These are phyloP conservation scores for Sciurus vulgaris DNA, from an alignment of 2,797 vertebrate genomes.

Conservation along the genomic window DNA sequence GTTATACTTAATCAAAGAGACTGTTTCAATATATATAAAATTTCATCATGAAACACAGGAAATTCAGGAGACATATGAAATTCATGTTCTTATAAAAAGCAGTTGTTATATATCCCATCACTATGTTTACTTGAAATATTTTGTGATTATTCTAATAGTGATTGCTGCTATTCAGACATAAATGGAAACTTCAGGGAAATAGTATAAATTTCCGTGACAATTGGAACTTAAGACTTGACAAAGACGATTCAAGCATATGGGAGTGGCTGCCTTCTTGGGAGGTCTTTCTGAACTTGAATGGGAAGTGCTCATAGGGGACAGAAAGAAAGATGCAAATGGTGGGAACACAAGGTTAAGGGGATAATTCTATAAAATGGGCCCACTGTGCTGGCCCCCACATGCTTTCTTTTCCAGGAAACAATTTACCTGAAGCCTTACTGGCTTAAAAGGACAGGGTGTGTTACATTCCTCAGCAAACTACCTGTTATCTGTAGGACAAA, in stretches of 20 bases:
- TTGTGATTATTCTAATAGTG: constrained; percentile 59
- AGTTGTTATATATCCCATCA: constrained; percentile 78
- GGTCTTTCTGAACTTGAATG: constrained; percentile 82
- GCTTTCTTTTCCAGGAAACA: too few species aligned
- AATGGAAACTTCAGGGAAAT: constrained; percentile 55
- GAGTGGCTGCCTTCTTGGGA: constrained; percentile 73
- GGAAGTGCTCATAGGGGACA: constrained; percentile 58
- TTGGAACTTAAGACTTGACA: constrained; percentile 75
- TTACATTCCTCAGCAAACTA: too few species aligned
- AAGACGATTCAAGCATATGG: constrained; percentile 68
- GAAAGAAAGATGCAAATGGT: too few species aligned
- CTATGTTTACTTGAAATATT: constrained; percentile 83
- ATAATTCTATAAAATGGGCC: too few species aligned
- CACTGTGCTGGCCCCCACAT: too few species aligned
- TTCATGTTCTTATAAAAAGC: constrained; percentile 63
- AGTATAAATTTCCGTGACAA: constrained; percentile 76
- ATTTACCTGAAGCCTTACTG: too few species aligned
- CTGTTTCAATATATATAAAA: not conserved
- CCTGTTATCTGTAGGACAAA: too few species aligned
- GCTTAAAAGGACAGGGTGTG: too few species aligned
- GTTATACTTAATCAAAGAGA: not conserved
- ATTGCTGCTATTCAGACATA: constrained; percentile 71
- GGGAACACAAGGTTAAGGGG: too few species aligned
- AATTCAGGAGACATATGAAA: constrained; percentile 55
- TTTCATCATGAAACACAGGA: constrained; percentile 33